A percentile compares a stretch with the other conserved stretches of the same genome.
Conservation (phyloP, 2,888 invertebrate species). For the Eumerus sabulonum region DNA sequence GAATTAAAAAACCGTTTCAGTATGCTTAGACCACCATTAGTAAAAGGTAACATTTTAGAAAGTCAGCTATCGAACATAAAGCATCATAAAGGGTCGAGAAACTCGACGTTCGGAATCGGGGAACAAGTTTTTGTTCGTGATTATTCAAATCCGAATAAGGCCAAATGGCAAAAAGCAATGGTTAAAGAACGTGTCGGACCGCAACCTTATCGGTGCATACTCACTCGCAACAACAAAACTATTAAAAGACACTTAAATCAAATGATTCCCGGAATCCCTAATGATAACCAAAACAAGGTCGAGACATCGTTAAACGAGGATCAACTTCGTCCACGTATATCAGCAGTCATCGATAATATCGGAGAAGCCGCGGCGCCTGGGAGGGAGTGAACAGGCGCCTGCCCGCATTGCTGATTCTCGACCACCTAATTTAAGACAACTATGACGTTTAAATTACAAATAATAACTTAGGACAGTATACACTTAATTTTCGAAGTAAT, state of each 20-base stretch:
- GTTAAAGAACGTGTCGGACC: slow-evolving; percentile 15
- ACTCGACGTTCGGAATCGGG: slow-evolving; percentile 6
- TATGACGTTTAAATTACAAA: background rate
- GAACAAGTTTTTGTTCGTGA: slow-evolving; percentile 21
- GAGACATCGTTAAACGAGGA: slow-evolving; percentile 1
- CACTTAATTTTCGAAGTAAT: too few relatives aligned
- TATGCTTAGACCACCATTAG: slow-evolving; percentile 12
- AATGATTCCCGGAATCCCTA: slow-evolving; percentile 4
- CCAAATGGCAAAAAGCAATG: slow-evolving; percentile 17
- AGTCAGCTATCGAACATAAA: slow-evolving; percentile 13
- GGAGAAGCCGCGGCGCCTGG: too few relatives aligned
- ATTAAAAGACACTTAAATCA: slow-evolving; percentile 28
- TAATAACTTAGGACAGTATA: too few relatives aligned
- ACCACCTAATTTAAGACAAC: too few relatives aligned
- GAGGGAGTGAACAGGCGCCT: background rate
- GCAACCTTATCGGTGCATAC: slow-evolving; percentile 10
- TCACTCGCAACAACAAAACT: slow-evolving; percentile 15
- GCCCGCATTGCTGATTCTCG: too few relatives aligned
- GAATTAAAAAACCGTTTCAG: slow-evolving; percentile 5
- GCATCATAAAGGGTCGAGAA: too few relatives aligned
- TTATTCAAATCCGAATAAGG: slow-evolving; percentile 29
- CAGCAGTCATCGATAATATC: too few relatives aligned
- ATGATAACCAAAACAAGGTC: slow-evolving; percentile 6
- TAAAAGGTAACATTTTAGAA: slow-evolving; percentile 10
- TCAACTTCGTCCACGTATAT: too few relatives aligned